Base-by-base conservation (phyloP, 1,140 invertebrate species). In the Ptiloglossa arizonensis region DNA sequence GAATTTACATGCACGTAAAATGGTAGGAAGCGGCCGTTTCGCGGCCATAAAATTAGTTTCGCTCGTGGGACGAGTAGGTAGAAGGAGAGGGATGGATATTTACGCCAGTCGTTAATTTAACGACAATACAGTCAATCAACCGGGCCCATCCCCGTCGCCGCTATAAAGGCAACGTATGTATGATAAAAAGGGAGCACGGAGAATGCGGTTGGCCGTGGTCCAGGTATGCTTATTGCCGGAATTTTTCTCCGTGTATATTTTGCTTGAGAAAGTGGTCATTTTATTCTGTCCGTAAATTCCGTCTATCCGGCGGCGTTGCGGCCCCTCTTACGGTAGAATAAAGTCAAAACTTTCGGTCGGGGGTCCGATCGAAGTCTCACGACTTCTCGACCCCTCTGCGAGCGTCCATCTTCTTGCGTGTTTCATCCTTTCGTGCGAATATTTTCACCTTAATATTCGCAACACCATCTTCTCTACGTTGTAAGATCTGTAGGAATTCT, bases 211-310 rank as follows among this genome's bases (percentile, higher is more conserved):
- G 82, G 78, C 82, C 57, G 4, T 4, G 50, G 70, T 74, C 81
- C 83, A 81, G 64, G 57, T 77, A 77, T 83, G 78, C 72, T 85
- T 81, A 84, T 85, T 67, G 83, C 82, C 63, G 54, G 74, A 84
- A 84, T 85, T 85, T 85, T 85, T 85, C 78, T 81, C 52, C 15
- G 82, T 54, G 38, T 80, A 52, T 77, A 72, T 80, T 72, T 72
- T 71, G 68, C 78, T 63, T 50, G 68, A 80, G 72, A 80, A 77
- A 83, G 72, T 76, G 72, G 72, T 80, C 78, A 77, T 83, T 83
- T 83, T 80, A 71, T 76, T 77, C 52, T 59, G 57, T 83, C 52
- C 62, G 68, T 83, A 83, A 85, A 85, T 85, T 80, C 70, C 46
- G 29, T 82, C 64, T 57, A 75, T 83, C 59, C 73, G 41, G 22